phyloP scores from a whole-genome alignment of 2,113 vertebrate genomes.

The Peromyscus californicus region DNA sequence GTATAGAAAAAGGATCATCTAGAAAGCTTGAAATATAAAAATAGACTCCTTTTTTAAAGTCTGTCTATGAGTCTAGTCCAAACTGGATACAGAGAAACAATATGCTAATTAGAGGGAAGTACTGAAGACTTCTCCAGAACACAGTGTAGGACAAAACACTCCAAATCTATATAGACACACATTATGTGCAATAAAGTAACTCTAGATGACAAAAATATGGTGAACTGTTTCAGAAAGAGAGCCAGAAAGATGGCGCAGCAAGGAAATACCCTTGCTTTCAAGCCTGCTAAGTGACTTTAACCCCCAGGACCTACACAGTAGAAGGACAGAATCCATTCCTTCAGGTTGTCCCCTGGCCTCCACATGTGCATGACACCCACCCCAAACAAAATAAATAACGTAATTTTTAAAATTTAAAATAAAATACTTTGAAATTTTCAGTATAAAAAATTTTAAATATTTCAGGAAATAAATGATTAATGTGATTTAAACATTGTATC shows the following conservation, averaged over 20 bases:
- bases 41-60: background rate
- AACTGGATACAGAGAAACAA: conserved; percentile 5
- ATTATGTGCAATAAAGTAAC: background rate
- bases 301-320: background rate
- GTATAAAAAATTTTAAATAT: background rate
- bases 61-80: background rate
- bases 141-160: background rate
- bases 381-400: background rate
- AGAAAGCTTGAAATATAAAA: conserved; percentile 10
- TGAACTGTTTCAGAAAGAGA: background rate
- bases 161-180: background rate
- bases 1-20: background rate
- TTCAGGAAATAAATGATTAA: background rate
- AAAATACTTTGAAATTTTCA: background rate
- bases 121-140: conserved; percentile 24
- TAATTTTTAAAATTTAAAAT: background rate
- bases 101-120: background rate
- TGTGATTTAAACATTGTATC: background rate
- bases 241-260: background rate
- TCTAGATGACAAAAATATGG: background rate
- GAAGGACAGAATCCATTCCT: background rate
- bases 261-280: too few relatives aligned
- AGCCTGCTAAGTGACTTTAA: background rate
- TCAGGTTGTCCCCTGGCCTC: background rate
- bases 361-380: background rate